Base-by-base conservation (phyloP, 2,113 vertebrate species). In the Addax nasomaculatus region DNA sequence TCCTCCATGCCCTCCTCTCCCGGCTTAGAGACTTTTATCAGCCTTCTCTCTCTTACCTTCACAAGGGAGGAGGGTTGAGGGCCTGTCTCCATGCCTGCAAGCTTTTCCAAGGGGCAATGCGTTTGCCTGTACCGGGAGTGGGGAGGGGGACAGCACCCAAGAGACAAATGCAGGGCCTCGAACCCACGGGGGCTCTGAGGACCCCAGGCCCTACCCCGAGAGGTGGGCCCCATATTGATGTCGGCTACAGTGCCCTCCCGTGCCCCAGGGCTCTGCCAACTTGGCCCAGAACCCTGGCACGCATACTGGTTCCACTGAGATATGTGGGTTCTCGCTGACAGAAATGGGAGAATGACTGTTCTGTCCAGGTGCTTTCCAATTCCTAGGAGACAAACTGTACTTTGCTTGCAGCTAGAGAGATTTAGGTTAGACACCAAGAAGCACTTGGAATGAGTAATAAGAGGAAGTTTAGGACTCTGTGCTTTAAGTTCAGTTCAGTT, bases 351-450 rank as follows among this genome's bases (percentile, higher is more conserved):
- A n/a, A 29, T 12, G 45, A 47, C 73, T 70, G 89, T n/a, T 89
- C 58, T 79, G 43, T 55, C 70, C 92, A 55, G 57, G 64, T 58
- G 25, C 89, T 90, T 93, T 73, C 78, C 45, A 85, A 6, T n/a
- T 95, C 89, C 60, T 7, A 6, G 7, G 64, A 97, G 55, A 51
- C 60, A 87, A 89, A 81, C 0, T 95, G 80, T 49, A 78, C 51
- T 92, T 90, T 70, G 88, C 47, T 25, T 33, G 58, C 64, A 86
- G 30, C 49, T 81, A 51, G n/a, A 84, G 57, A 76, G 78, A 80
- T 64, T 96, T 57, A 93, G 90, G 85, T 93, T 88, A 95, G 95
- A 95, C 70, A 57, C 45, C 43, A 90, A 78, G 76, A 94, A 85
- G 80, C n/a, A 21, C 51, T 89, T 39, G 64, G n/a, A 95, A 55